Conservation (phyloP, 2,888 invertebrate species). For the Zonitis immaculata region DNA sequence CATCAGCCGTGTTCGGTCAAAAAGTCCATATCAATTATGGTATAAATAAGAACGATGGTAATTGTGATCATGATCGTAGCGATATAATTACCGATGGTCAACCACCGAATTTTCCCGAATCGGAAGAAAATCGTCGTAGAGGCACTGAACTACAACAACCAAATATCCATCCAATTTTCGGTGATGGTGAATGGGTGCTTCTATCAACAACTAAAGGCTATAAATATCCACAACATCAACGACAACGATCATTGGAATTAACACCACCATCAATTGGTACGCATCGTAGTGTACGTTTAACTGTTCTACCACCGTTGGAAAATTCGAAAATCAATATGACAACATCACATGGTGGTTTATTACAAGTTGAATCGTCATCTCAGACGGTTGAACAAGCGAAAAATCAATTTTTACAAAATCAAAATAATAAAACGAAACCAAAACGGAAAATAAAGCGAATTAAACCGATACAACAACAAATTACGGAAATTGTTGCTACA, state of each 20-base stretch:
- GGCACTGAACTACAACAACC: slow-evolving; percentile 49
- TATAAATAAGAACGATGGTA: slow-evolving; percentile 8
- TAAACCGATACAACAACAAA: slow-evolving; percentile 1
- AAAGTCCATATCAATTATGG: slow-evolving; percentile 32
- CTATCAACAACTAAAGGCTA: slow-evolving; percentile 75
- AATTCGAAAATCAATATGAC: slow-evolving; percentile 60
- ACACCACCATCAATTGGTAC: slow-evolving; percentile 33
- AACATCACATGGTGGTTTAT: slow-evolving; percentile 66
- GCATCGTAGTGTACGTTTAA: slow-evolving; percentile 51
- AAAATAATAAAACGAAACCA: slow-evolving; percentile 25
- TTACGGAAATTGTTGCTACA: not conserved
- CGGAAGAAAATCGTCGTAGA: slow-evolving; percentile 29
- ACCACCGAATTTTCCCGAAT: slow-evolving; percentile 52
- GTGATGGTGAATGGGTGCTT: slow-evolving; percentile 74
- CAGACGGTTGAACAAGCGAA: slow-evolving; percentile 63
- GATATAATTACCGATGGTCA: slow-evolving; percentile 55
- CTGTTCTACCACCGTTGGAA: slow-evolving; percentile 66
- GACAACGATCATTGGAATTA: slow-evolving; percentile 40
- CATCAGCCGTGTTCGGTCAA: slow-evolving; percentile 30
- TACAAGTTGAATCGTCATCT: slow-evolving; percentile 70
- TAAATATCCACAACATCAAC: slow-evolving; percentile 49
- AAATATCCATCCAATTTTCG: slow-evolving; percentile 57
- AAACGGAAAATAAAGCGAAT: slow-evolving; percentile 44
- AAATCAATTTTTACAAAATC: slow-evolving; percentile 44
- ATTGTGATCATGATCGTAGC: slow-evolving; percentile 12